Percentiles rank a stretch among this genome's conserved stretches.
These are phyloP conservation scores for Nylanderia fulva DNA, from an alignment of 1,140 invertebrate genomes.

Conservation along the genomic window DNA sequence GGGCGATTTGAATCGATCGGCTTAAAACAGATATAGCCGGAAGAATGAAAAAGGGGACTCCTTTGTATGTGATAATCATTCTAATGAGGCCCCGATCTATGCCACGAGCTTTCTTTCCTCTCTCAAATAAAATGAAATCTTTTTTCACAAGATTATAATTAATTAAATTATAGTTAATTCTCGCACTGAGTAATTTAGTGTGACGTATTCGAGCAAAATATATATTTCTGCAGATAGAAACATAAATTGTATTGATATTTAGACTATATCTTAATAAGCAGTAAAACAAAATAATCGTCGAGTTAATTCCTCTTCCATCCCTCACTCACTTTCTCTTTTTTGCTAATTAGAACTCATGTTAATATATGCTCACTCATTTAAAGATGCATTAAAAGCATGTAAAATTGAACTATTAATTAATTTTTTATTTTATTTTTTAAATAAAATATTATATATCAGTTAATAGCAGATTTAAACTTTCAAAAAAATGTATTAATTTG, in stretches of 20 bases:
- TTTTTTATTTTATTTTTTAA: neutral
- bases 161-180: constrained; percentile 70
- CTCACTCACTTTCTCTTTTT: no score
- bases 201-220: constrained; percentile 8
- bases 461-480: neutral
- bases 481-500: neutral
- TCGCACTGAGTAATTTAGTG: constrained; percentile 52
- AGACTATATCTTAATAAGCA: constrained; percentile 57
- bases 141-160: constrained; percentile 59
- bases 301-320: constrained; percentile 48
- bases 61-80: constrained; percentile 46
- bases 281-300: constrained; percentile 62
- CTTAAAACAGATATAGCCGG: neutral
- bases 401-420: neutral
- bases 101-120: neutral
- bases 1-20: neutral
- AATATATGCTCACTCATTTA: neutral
- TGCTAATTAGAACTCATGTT: constrained; percentile 52
- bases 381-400: neutral
- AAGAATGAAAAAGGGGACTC: neutral
- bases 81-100: constrained; percentile 43
- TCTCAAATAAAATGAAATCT: neutral
- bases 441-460: neutral
- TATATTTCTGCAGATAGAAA: neutral
- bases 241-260: constrained; percentile 54